Base-by-base conservation (phyloP, 2,797 vertebrate species). In the Eulemur rubriventer region DNA sequence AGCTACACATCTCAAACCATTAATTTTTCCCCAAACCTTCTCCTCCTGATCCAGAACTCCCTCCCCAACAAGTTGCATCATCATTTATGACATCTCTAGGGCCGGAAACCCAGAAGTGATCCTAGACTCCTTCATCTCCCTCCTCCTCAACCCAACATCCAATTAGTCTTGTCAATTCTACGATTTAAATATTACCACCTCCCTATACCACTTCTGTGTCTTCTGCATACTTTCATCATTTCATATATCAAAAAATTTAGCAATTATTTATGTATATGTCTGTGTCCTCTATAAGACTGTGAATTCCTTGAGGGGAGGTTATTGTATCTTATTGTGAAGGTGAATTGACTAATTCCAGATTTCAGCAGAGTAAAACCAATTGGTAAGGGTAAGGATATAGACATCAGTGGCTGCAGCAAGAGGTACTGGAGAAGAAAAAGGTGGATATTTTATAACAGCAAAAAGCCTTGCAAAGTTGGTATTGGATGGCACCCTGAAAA, bases 111-210 rank as follows among this genome's bases (percentile, higher is more conserved):
- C 67, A 35, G 28, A 28, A 78, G 28, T 33, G 20, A 65, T 24
- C 61, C 48, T 84, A 30, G 14, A 67, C 13, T 57, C 38, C 24
- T 67, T 41, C 9, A 1, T 24, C 33, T 28, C 65, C 17, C 22
- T 16, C 33, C 46, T 75, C 88, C 61, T 95, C 63, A 78, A 72
- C 20, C n/a, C 14, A 28, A 50, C 35, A 76, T 46, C 41, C 57
- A 81, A 26, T 35, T 41, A 35, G 46, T 79, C 41, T 57, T 82
- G 17, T 82, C 94, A 69, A 95, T 75, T 67, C 78, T 96, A 50
- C 16, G 92, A 38, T 13, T 92, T 90, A 94, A 95, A 86, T 57
- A 48, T 82, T 73, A 52, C 22, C 82, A 46, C 41, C 33, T 95
- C 24, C 33, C 50, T 55, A 35, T 7, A n/a, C 18, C 84, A 73